These are phyloP conservation scores for Oryzias sinensis DNA, from an alignment of 2,797 vertebrate genomes.

Conservation along the genomic window DNA sequence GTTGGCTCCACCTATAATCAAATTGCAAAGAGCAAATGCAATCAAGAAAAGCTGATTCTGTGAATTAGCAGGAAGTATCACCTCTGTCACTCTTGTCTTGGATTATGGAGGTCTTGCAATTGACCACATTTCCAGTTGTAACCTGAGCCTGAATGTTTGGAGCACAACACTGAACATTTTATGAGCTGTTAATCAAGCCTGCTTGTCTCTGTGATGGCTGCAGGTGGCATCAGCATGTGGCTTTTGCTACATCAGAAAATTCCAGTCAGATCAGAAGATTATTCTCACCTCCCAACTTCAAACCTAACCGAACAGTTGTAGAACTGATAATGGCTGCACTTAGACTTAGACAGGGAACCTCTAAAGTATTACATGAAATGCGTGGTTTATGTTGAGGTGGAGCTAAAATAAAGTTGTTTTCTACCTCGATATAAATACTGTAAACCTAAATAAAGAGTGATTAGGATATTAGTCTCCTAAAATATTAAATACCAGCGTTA, in stretches of 20 bases:
- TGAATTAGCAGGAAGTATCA: conserved; percentile 6
- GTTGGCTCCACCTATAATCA: conserved; percentile 89
- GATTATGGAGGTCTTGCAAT: conserved; percentile 17
- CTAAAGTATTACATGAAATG: conserved; percentile 15
- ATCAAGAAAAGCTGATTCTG: not conserved
- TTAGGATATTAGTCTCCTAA: not conserved
- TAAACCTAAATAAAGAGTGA: too few relatives aligned
- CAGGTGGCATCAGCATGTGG: conserved; percentile 14
- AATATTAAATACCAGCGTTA: conserved; percentile 25
- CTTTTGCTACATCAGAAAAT: conserved; percentile 46
- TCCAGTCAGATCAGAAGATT: conserved; percentile 46
- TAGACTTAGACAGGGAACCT: conserved; percentile 24
- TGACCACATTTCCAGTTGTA: conserved; percentile 6
- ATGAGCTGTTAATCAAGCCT: conserved; percentile 29
- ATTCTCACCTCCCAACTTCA: conserved; percentile 64
- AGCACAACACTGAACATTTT: conserved; percentile 19
- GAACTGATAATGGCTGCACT: conserved; percentile 47
- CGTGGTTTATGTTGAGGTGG: too few relatives aligned
- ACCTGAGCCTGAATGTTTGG: conserved; percentile 5
- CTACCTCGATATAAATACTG: too few relatives aligned
- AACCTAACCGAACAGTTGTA: conserved; percentile 38
- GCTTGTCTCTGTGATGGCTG: conserved; percentile 1
- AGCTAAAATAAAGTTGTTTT: too few relatives aligned
- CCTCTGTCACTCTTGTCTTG: conserved; percentile 2
- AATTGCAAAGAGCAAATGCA: not conserved